Percentiles rank a stretch among this genome's conserved stretches.
phyloP scores from a whole-genome alignment of 2,113 vertebrate genomes.

The Heptranchias perlo region DNA sequence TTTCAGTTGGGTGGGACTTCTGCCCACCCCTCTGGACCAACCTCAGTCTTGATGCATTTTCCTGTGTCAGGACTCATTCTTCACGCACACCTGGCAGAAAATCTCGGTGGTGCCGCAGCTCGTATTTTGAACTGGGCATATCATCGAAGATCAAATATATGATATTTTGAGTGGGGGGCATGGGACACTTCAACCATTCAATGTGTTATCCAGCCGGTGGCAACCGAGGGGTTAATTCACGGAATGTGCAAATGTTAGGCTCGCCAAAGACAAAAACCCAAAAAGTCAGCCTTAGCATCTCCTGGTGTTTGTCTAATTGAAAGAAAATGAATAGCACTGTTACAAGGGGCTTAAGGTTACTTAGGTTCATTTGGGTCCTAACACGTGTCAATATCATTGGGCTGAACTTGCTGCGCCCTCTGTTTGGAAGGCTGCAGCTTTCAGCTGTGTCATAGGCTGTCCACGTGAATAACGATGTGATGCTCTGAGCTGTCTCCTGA shows the following conservation, averaged over 20 bases:
- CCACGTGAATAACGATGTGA: slow-evolving; percentile 11
- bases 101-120: not conserved
- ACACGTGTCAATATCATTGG: not conserved
- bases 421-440: not conserved
- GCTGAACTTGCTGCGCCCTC: not conserved
- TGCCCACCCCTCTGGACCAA: not conserved
- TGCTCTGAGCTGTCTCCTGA: slow-evolving; percentile 33
- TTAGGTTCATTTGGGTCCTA: not conserved
- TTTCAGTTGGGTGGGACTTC: not conserved
- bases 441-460: slow-evolving; percentile 15
- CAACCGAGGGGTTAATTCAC: not conserved
- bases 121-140: not conserved
- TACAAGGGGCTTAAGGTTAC: not conserved
- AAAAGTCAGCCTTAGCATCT: not conserved
- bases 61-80: not conserved
- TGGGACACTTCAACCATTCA: not conserved
- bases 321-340: not conserved
- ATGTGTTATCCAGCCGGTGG: not conserved
- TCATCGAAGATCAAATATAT: not conserved
- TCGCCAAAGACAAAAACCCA: not conserved
- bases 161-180: not conserved
- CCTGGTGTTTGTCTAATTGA: not conserved
- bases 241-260: not conserved
- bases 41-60: not conserved
- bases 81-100: not conserved